Evolutionary conservation across 2,888 invertebrate genomes (phyloP), one percentile per base, ranked within the genome.

Genomic region (Tupiocoris notatus): DNA sequence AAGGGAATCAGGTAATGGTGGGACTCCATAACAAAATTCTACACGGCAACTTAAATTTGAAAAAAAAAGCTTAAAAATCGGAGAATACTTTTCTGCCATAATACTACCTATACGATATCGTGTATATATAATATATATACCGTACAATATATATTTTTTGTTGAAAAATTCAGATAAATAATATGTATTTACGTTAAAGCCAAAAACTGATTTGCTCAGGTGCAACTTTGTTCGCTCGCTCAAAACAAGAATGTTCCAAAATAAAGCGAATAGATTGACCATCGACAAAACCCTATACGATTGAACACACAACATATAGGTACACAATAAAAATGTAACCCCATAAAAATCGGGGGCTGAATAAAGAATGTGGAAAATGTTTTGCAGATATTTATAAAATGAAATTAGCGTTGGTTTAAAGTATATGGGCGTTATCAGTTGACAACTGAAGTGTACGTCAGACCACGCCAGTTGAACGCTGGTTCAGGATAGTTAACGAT

Each of bases 401-500:
- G 75, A 75, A 75, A 75, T 75, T 75, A 75, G 75, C 75, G 25
- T 65, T 65, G 24, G 57, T 61, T 17, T 18, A 75, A 62, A 64
- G 57, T 39, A 9, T 16, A 23, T 64, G 64, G 75, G 24, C 39
- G 63, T 61, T 63, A 24, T 65, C 68, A 78, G 75, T 78, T 78
- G 70, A 78, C 78, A 61, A 78, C 78, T 59, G 78, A 77, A 67
- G 78, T 78, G 71, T 77, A 78, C 56, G 78, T 74, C 75, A 77
- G 77, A 25, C 77, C 78, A 71, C 75, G 78, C 78, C 78, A 78
- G 70, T 64, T 78, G 77, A 78, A 70, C 74, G 78, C 78, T 58
- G 77, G 78, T 75, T 78, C 78, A 23, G 78, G 78, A 78, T 77
- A 77, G 77, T 77, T 78, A 71, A 78, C 70, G 59, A 78, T 65